Base-by-base conservation (phyloP, 2,797 vertebrate species). In the Acanthis flammea region DNA sequence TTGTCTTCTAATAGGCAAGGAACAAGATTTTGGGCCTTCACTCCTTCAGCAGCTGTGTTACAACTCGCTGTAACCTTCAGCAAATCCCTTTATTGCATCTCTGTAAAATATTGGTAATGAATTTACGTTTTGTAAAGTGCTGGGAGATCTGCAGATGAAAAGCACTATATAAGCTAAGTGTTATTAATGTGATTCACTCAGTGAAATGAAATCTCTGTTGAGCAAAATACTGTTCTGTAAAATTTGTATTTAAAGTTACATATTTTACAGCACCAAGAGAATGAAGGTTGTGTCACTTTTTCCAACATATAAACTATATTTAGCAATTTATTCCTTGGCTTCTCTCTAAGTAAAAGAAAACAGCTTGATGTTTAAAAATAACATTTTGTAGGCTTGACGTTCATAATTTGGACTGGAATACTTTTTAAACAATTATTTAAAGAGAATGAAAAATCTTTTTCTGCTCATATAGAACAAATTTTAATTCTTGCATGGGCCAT, bases 101-200 rank as follows among this genome's bases (percentile, higher is more conserved):
- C 81, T 88, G 85, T 95, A 94, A 97, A 96, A 96, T 96, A 95
- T 65, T 86, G 92, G 90, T 96, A 96, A 96, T 96, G 94, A 94
- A 97, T 97, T 96, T 97, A 96, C 9, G 54, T 91, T 96, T 94
- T 94, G 92, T 95, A 86, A 94, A 95, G 91, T 94, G 88, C 91
- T 94, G 92, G 89, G 90, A 94, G 86, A 95, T 94, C 93, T 71
- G 51, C 81, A 91, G 95, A 96, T 94, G 90, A 95, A 96, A 95
- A 95, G 87, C 92, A 66, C 90, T 92, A 86, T 88, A 96, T 90
- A 97, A 94, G 88, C 83, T 96, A 95, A 95, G 93, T 95, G 93
- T 95, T 94, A 97, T 96, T 96, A 95, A 97, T 96, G 93, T 95
- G 94, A 95, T 94, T 95, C 91, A 94, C 93, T 97, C 95, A 90